Percentiles rank a stretch among this genome's conserved stretches.
phyloP scores from a whole-genome alignment of 2,888 invertebrate genomes.

The Lochmaea capreae region DNA sequence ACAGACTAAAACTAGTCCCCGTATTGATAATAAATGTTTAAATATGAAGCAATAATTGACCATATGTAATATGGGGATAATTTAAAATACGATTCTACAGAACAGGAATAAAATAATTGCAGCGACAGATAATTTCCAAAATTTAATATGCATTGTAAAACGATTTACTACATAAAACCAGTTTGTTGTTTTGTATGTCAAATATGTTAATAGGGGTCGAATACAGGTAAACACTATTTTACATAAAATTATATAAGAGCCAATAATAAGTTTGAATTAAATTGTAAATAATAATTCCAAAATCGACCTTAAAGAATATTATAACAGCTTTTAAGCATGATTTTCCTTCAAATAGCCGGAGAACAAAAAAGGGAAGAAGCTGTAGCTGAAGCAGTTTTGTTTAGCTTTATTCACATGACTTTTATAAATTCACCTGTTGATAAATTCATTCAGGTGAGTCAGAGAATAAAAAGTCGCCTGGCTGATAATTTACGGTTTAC shows the following conservation, averaged over 20 bases:
- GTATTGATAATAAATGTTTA: background rate
- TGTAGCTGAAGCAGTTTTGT: no score
- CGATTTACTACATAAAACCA: background rate
- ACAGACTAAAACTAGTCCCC: background rate
- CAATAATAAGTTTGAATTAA: no score
- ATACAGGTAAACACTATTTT: background rate
- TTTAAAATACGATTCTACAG: background rate
- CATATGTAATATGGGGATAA: background rate
- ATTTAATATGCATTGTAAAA: background rate
- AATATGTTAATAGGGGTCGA: background rate
- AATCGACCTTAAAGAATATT: no score
- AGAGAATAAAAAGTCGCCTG: background rate
- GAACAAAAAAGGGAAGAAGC: no score
- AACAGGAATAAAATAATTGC: background rate
- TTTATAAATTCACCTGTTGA: background rate
- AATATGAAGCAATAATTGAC: background rate
- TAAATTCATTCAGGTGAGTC: background rate
- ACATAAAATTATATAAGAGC: background rate
- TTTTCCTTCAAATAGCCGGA: no score
- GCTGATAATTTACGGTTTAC: background rate
- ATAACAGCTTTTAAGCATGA: no score
- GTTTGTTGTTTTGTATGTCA: background rate
- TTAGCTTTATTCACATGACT: no score
- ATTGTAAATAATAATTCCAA: no score
- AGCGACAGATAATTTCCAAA: background rate